Base-by-base conservation (phyloP, 2,888 invertebrate genomes). In the Aphodius sticticus region DNA sequence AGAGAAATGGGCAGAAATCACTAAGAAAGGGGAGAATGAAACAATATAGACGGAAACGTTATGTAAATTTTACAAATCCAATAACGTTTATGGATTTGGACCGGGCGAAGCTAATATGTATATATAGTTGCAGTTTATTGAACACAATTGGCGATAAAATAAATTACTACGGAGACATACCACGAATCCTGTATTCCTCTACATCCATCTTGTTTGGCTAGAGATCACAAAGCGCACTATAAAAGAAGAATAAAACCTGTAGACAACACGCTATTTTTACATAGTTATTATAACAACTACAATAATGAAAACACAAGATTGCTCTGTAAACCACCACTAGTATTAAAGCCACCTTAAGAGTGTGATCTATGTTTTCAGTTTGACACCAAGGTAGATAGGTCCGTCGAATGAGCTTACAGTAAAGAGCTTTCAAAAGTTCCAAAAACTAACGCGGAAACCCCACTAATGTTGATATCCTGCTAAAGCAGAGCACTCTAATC, bases 111-210 rank as follows among this genome's bases (percentile, higher is more conserved):
- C n/a, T 74, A 74, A 74, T 35, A 36, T 74, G 74, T 74, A 35
- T 74, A 74, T 74, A 74, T 74, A 36, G 74, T 53, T 53, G 37
- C 74, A 74, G 74, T 74, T 9, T 74, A 74, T n/a, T 37, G 37
- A 74, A 35, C 15, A 35, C 74, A 35, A 74, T 53, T 53, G 53
- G 74, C 37, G 36, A 74, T 74, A 74, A 74, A 74, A 74, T 74
- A 74, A 74, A 74, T 74, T 37, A 53, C 16, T 26, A 76, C 53
- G n/a, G 53, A 15, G 16, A 88, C 90, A 90, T 87, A 92, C 92
- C 92, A 86, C 91, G 85, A 85, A 89, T 88, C 79, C 91, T 88
- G 85, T 91, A 92, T 87, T 92, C 91, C 80, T 89, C 88, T 79
- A 89, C 89, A 85, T 92, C 90, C 91, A 92, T 92, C 38, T 53